These are phyloP conservation scores for Diuraphis noxia DNA, from an alignment of 1,140 invertebrate genomes.

Conservation along the genomic window DNA sequence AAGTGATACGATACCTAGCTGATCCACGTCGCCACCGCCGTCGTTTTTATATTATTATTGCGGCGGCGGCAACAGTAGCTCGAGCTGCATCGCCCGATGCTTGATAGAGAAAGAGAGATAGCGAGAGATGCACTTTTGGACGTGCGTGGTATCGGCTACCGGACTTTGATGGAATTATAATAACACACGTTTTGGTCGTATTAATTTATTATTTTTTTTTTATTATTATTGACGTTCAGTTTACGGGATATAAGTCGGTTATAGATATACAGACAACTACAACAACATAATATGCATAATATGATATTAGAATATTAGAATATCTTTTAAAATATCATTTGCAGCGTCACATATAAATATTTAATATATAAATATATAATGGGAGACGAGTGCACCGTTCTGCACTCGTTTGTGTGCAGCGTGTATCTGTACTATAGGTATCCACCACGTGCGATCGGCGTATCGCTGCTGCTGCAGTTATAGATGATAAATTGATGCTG, in stretches of 20 bases:
- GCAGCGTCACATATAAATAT: no score
- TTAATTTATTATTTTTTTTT: not conserved
- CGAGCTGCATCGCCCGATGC: not conserved
- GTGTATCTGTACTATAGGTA: not conserved
- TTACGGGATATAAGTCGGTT: not conserved
- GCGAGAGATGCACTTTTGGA: not conserved
- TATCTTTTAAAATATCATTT: no score
- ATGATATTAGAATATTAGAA: no score
- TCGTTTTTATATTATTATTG: not conserved
- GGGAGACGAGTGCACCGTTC: no score
- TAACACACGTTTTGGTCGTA: not conserved
- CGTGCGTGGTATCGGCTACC: not conserved
- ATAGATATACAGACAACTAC: no score
- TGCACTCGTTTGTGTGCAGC: no score
- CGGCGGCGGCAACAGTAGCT: conserved; percentile 30
- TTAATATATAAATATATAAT: no score
- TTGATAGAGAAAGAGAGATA: not conserved
- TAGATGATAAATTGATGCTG: not conserved
- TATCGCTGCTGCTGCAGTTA: not conserved
- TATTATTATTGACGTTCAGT: not conserved
- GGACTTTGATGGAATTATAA: conserved; percentile 17
- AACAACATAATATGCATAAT: no score
- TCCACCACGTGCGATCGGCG: not conserved
- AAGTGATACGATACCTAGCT: conserved; percentile 37
- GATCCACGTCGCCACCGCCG: not conserved